These are phyloP conservation scores for Sitophilus oryzae DNA, from an alignment of 1,140 invertebrate species.

Conservation along the genomic window DNA sequence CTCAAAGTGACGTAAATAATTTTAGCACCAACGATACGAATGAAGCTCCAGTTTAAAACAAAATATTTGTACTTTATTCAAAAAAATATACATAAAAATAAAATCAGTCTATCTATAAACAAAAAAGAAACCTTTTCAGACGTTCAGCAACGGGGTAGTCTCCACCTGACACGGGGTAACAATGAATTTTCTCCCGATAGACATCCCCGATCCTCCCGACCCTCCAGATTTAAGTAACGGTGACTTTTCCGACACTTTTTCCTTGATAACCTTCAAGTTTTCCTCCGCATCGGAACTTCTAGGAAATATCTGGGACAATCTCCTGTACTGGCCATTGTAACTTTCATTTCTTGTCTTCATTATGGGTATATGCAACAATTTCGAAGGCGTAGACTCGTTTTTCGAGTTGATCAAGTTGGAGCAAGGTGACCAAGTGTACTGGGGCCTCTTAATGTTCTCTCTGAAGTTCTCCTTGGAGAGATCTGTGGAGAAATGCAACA, in stretches of 20 bases:
- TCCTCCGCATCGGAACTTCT: slow-evolving; percentile 10
- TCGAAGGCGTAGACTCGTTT: not conserved
- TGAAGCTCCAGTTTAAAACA: no score
- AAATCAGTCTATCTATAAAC: no score
- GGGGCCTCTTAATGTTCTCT: slow-evolving; percentile 15
- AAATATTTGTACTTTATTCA: no score
- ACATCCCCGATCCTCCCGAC: not conserved
- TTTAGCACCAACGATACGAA: no score
- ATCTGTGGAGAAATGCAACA: slow-evolving; percentile 24
- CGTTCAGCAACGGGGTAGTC: no score
- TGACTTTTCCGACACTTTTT: slow-evolving; percentile 7
- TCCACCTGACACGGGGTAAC: slow-evolving; percentile 26
- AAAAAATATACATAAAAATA: no score
- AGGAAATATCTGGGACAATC: slow-evolving; percentile 25
- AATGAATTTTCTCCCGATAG: slow-evolving; percentile 22
- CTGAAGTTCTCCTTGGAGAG: slow-evolving; percentile 20
- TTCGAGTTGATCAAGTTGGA: slow-evolving; percentile 11
- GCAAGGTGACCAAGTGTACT: slow-evolving; percentile 28
- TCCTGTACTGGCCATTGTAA: slow-evolving; percentile 3
- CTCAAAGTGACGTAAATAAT: no score
- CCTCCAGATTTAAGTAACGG: not conserved
- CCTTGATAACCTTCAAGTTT: slow-evolving; percentile 5
- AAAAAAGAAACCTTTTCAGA: no score
- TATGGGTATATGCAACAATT: not conserved
- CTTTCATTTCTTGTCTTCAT: not conserved